Conservation (phyloP, 2,888 invertebrate genomes). For the Coelopa pilipes region DNA sequence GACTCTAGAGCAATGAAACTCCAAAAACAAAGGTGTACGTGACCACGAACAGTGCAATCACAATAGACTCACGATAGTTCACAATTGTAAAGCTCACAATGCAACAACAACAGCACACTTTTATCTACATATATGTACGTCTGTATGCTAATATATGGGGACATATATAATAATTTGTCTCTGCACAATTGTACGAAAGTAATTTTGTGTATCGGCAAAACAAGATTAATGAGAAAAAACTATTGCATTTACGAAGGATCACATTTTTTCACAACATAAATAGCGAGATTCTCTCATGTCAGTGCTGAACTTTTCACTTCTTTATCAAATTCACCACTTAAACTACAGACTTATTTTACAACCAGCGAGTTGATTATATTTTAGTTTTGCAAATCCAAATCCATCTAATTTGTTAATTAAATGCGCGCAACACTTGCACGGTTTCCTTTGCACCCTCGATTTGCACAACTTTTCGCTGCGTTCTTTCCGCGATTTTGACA, state of each 20-base stretch:
- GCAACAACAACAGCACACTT: neutral
- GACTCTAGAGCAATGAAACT: neutral
- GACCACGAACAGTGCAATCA: conserved; percentile 20
- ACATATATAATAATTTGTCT: no score
- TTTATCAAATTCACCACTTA: neutral
- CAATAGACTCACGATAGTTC: conserved; percentile 13
- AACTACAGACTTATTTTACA: neutral
- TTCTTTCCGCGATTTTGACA: neutral
- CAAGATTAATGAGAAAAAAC: conserved; percentile 12
- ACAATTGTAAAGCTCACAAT: conserved; percentile 7
- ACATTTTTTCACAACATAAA: neutral
- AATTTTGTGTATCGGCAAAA: conserved; percentile 12
- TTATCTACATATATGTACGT: conserved; percentile 11
- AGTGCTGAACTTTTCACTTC: neutral
- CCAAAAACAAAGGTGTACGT: conserved; percentile 23
- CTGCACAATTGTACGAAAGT: neutral
- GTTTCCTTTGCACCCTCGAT: neutral
- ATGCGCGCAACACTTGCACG: conserved; percentile 18
- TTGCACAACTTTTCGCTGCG: conserved; percentile 1
- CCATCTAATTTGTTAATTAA: conserved; percentile 2
- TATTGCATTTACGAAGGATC: neutral
- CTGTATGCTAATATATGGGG: no score
- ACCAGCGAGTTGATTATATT: neutral
- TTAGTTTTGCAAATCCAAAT: conserved; percentile 20
- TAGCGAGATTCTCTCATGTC: neutral